These are phyloP conservation scores for Elephas maximus DNA, from an alignment of 2,113 vertebrate species.

Conservation along the genomic window DNA sequence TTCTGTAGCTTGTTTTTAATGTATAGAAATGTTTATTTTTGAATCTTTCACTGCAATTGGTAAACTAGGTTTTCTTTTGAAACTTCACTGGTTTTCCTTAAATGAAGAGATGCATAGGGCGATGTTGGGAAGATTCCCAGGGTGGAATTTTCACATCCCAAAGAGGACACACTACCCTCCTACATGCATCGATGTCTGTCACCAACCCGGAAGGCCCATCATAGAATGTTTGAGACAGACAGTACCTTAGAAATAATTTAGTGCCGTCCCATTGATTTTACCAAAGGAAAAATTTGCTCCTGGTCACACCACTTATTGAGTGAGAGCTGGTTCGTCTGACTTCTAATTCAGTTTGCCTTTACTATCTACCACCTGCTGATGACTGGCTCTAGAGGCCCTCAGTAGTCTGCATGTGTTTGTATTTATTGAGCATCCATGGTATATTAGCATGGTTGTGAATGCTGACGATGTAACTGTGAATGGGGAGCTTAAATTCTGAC, in stretches of 20 bases:
- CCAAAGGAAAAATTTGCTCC: background rate
- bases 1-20: background rate
- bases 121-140: background rate
- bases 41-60: background rate
- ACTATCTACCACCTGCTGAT: background rate
- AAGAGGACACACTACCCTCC: background rate
- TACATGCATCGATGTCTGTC: background rate
- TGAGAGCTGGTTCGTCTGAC: background rate
- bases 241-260: constrained; percentile 37
- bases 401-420: background rate
- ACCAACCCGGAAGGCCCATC: background rate
- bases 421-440: background rate
- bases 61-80: background rate
- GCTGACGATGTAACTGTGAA: background rate
- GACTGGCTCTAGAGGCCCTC: background rate
- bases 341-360: background rate
- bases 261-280: background rate
- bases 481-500: background rate
- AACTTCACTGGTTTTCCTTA: background rate
- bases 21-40: background rate
- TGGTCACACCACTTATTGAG: background rate
- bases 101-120: background rate
- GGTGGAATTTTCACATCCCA: background rate
- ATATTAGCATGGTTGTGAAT: background rate
- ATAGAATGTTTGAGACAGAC: constrained; percentile 27